These are phyloP conservation scores for Parauchenoglanis punctatus DNA, from an alignment of 2,797 vertebrate genomes.

Conservation along the genomic window DNA sequence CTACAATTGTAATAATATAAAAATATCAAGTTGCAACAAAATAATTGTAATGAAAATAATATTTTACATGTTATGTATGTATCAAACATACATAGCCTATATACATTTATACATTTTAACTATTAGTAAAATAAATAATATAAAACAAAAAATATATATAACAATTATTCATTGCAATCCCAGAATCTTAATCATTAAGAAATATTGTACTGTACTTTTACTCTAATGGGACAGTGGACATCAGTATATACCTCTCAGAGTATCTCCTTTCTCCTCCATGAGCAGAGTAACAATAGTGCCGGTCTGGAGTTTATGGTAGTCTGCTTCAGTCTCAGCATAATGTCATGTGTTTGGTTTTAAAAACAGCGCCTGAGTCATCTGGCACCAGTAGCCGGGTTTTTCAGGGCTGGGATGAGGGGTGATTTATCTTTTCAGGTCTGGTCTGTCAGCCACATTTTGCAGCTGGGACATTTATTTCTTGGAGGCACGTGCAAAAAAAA, in stretches of 20 bases:
- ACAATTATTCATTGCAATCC: neutral
- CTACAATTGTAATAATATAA: neutral
- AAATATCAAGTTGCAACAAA: neutral
- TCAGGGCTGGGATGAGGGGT: slow-evolving; percentile 1
- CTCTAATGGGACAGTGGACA: neutral
- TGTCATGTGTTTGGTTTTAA: slow-evolving; percentile 27
- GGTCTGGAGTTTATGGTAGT: neutral
- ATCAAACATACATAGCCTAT: neutral
- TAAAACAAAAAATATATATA: neutral
- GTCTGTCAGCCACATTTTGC: slow-evolving; percentile 23
- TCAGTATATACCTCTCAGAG: neutral
- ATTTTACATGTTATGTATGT: neutral
- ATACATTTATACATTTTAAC: neutral
- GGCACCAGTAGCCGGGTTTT: slow-evolving; percentile 25
- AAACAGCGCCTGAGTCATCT: slow-evolving; percentile 30
- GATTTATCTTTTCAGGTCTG: slow-evolving; percentile 31
- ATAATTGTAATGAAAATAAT: neutral
- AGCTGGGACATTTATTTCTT: slow-evolving; percentile 26
- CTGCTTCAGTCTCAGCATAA: slow-evolving; percentile 7
- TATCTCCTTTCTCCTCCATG: slow-evolving; percentile 2
- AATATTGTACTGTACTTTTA: neutral
- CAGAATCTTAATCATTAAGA: neutral
- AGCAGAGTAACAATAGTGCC: neutral
- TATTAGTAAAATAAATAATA: neutral
- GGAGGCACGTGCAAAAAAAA: neutral